Conservation (phyloP, 2,888 invertebrate species). For the Cryptocephalus moraei region DNA sequence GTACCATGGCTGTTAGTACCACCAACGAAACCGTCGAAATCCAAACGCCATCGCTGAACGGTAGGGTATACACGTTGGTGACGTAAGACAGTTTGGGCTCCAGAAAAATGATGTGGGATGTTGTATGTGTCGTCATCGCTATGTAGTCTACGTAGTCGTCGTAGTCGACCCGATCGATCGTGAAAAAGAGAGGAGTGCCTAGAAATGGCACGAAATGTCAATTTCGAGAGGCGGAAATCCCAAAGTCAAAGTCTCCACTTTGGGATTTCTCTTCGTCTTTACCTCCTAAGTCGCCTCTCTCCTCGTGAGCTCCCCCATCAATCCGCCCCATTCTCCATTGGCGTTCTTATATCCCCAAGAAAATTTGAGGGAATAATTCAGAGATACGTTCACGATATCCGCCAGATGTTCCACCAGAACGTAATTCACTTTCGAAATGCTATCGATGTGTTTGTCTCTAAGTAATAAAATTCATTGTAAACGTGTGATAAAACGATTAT, state of each 20-base stretch:
- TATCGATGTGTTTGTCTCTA: conserved; percentile 43
- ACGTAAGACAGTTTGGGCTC: conserved; percentile 62
- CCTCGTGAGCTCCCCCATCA: conserved; percentile 51
- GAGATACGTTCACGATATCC: conserved; percentile 47
- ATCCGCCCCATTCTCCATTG: conserved; percentile 50
- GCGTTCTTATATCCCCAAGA: conserved; percentile 53
- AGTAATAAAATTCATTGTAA: neutral
- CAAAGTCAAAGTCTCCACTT: neutral
- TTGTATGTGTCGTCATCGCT: conserved; percentile 55
- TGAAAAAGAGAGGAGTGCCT: conserved; percentile 57
- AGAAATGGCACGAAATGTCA: no score
- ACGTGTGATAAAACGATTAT: no score
- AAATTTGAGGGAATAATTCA: conserved; percentile 42
- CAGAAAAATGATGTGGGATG: conserved; percentile 60
- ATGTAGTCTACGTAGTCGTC: conserved; percentile 58
- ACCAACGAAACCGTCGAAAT: conserved; percentile 42
- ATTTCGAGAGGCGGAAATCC: no score
- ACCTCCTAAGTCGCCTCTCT: conserved; percentile 55
- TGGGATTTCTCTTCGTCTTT: conserved; percentile 1
- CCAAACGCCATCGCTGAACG: conserved; percentile 60
- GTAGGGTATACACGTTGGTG: conserved; percentile 58
- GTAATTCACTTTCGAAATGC: conserved; percentile 55
- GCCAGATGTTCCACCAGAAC: conserved; percentile 47
- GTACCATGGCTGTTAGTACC: conserved; percentile 36
- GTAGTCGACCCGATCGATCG: conserved; percentile 47